A percentile compares a stretch with the other conserved stretches of the same genome.
Conservation (phyloP, 2,113 vertebrate genomes). For the Zapornia atra region DNA sequence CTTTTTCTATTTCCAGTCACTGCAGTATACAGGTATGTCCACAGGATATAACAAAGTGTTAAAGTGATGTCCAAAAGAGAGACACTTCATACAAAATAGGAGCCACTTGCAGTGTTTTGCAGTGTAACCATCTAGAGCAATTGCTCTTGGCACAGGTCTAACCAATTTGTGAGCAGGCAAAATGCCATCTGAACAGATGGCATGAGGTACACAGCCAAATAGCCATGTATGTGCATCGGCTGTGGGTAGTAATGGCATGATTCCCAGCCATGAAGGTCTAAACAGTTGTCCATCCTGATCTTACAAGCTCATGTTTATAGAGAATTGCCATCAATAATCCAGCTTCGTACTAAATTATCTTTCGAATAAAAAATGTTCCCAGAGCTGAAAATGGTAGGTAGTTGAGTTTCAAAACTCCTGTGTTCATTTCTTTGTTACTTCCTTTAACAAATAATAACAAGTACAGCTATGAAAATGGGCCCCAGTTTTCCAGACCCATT, state of each 20-base stretch:
- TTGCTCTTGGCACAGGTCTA: constrained; percentile 78
- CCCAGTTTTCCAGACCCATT: neutral
- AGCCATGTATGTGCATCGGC: constrained; percentile 79
- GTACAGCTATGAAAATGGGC: neutral
- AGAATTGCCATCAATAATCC: constrained; percentile 70
- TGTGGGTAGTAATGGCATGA: constrained; percentile 78
- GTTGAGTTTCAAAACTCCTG: neutral
- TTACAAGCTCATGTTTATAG: constrained; percentile 68
- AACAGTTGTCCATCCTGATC: constrained; percentile 80
- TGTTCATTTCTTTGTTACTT: neutral
- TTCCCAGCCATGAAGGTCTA: constrained; percentile 81
- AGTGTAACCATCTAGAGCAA: constrained; percentile 73
- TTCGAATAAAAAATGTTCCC: constrained; percentile 53
- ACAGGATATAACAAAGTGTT: constrained; percentile 61
- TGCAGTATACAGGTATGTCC: constrained; percentile 26
- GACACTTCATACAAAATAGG: constrained; percentile 36
- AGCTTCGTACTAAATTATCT: constrained; percentile 51
- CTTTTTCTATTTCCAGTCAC: neutral
- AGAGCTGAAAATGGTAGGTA: neutral
- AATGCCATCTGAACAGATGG: constrained; percentile 79
- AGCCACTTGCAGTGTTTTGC: constrained; percentile 68
- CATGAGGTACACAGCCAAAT: constrained; percentile 75
- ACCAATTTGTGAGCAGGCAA: constrained; percentile 78
- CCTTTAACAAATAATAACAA: neutral
- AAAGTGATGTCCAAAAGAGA: constrained; percentile 48